Evolutionary conservation across 2,113 vertebrate genomes (phyloP), one percentile per base, ranked within the genome.

Genomic region (Thryonomys swinderianus): DNA sequence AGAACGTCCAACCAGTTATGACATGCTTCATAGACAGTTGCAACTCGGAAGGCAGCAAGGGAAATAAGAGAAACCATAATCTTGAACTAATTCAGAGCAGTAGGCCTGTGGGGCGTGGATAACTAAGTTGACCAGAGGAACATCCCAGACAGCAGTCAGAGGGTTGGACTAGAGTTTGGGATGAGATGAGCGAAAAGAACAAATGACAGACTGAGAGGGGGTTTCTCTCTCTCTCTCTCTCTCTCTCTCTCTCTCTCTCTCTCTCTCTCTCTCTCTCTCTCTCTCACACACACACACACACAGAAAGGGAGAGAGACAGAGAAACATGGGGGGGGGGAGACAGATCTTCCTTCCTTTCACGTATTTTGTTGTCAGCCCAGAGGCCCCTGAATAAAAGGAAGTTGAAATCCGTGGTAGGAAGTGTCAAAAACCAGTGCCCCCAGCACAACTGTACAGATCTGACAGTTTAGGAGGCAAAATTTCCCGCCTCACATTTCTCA

Each of bases 311-410:
- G 34, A 71, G 69, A 25, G 25, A 30, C 17, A 59, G 66, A 17
- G 34, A 67, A 3, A 37, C 21, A 74, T n/a, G n/a, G 17, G 32
- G 37, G 12, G 23, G 18, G n/a, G n/a, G 9, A 13, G 27, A 34
- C 3, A 25, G 21, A 37, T 55, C 7, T 34, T 34, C 27, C 7
- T 34, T 34, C 27, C 27, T 10, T 45, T 17, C 25, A 5, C 21
- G 81, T 30, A 25, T 10, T 67, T 86, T 48, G n/a, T 45, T 61
- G 59, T 82, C 84, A 89, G n/a, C 14, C 5, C 1, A 57, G 7
- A 89, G 40, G 18, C 48, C 57, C 88, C 7, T 42, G 23, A 94
- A 45, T 74, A 62, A 96, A 82, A 86, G 59, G 27, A 57, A 90
- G 48, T 30, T 59, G 32, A 61, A 82, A 12, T 40, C 34, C 69